A percentile compares a stretch with the other conserved stretches of the same genome.
These are phyloP conservation scores for Hyperoplus immaculatus DNA, from an alignment of 2,797 vertebrate genomes.

Conservation along the genomic window DNA sequence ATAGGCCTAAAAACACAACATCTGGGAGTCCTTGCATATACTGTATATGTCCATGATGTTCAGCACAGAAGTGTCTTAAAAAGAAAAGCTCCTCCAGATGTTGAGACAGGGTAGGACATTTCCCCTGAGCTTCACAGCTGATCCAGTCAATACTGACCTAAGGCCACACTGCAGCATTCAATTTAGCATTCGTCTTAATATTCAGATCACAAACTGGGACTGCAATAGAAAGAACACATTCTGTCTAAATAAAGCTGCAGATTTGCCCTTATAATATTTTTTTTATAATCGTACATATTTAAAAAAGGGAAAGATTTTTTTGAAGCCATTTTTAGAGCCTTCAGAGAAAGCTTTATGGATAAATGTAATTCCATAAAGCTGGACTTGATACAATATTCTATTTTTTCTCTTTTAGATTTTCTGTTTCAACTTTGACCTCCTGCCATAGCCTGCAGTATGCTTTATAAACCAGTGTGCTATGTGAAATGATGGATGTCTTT, in stretches of 20 bases:
- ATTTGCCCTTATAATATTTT: neutral
- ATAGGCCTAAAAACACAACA: slow-evolving; percentile 28
- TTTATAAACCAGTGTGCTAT: neutral
- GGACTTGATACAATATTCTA: neutral
- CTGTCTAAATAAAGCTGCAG: neutral
- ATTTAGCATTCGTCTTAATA: slow-evolving; percentile 5
- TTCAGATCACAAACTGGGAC: slow-evolving; percentile 4
- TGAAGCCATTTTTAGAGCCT: too few species aligned
- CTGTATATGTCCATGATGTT: slow-evolving; percentile 23
- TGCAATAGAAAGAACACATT: neutral
- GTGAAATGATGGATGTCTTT: slow-evolving; percentile 30
- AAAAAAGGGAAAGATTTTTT: neutral
- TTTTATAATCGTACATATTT: neutral
- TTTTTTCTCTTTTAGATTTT: neutral
- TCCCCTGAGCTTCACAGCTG: slow-evolving; percentile 45
- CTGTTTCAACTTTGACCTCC: neutral
- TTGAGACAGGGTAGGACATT: slow-evolving; percentile 17
- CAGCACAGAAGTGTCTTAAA: neutral
- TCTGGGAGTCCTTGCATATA: slow-evolving; percentile 31
- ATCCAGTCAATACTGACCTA: slow-evolving; percentile 38
- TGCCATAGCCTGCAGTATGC: neutral
- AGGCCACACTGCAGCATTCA: slow-evolving; percentile 5
- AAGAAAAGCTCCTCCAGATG: slow-evolving; percentile 21
- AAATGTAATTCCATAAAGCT: too few species aligned
- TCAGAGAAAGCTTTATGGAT: too few species aligned